Base-by-base conservation (phyloP, 2,888 invertebrate species). In the Tetheella fluctuosa region DNA sequence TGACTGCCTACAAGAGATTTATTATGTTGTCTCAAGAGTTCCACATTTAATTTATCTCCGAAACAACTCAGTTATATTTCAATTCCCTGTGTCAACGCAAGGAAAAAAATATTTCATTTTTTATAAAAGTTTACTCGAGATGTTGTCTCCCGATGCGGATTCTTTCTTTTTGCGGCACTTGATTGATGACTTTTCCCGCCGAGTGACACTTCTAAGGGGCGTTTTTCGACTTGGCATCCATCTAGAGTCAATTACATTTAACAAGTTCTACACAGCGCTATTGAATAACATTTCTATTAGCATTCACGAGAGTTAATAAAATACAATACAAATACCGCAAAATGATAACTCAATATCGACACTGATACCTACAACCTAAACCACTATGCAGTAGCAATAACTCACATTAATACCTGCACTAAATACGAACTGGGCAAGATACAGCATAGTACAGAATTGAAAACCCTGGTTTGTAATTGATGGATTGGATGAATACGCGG, bases 141-240 rank as follows among this genome's bases (percentile, higher is more conserved):
- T 82, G 78, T 79, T 86, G 77, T 79, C 81, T 77, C 83, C 75
- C 77, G 76, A 74, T 71, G 82, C 77, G 83, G 76, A 79, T 82
- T 84, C 79, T 73, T 82, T 75, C 79, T 86, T 88, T 86, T 84
- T 85, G 80, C 81, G 71, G 67, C 78, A 62, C 80, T 81, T 90
- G 90, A 91, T 89, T 89, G 88, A 90, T 91, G 88, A 85, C 75
- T 84, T 86, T 85, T 83, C 85, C 83, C 81, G 80, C 77, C 79
- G 68, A 71, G 81, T 81, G 86, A 86, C 88, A 82, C 76, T 83
- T 84, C 68, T 76, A 75, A 76, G 71, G 71, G 73, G 62, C 73
- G 76, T 76, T 80, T 84, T 77, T 83, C 71, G 65, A 72, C 71
- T 74, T 67, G 74, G 71, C 69, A 74, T 79, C 80, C 79, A 80